Conservation (phyloP, 2,113 vertebrate genomes). For the Pterocles orientalis region DNA sequence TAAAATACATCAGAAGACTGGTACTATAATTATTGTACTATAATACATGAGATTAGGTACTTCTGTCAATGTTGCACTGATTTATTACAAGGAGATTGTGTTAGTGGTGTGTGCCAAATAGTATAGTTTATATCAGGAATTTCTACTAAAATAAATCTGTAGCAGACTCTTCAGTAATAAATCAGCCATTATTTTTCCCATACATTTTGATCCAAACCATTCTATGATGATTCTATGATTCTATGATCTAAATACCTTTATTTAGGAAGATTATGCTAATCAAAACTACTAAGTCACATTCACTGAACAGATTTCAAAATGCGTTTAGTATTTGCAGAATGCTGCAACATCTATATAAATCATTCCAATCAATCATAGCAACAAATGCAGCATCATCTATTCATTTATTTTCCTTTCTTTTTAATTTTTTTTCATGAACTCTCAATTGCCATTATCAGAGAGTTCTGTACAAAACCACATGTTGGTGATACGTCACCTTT, state of each 20-base stretch:
- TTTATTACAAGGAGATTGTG: neutral
- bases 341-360: neutral
- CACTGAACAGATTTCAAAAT: neutral
- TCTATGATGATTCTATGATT: no score
- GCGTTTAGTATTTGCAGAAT: neutral
- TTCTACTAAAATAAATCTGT: neutral
- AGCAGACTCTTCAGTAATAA: neutral
- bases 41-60: neutral
- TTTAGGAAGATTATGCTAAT: neutral
- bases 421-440: neutral
- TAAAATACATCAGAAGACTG: neutral
- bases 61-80: neutral
- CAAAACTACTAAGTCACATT: neutral
- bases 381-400: neutral
- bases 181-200: neutral
- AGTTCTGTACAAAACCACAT: neutral
- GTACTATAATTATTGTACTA: neutral
- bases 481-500: accelerated
- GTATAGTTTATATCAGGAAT: neutral
- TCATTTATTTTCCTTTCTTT: neutral
- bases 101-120: neutral
- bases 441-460: neutral
- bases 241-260: neutral
- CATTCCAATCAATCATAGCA: neutral
- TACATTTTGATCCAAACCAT: neutral